Evolutionary conservation across 2,888 invertebrate genomes (phyloP).

Genomic region (Drosophila eohydei): DNA sequence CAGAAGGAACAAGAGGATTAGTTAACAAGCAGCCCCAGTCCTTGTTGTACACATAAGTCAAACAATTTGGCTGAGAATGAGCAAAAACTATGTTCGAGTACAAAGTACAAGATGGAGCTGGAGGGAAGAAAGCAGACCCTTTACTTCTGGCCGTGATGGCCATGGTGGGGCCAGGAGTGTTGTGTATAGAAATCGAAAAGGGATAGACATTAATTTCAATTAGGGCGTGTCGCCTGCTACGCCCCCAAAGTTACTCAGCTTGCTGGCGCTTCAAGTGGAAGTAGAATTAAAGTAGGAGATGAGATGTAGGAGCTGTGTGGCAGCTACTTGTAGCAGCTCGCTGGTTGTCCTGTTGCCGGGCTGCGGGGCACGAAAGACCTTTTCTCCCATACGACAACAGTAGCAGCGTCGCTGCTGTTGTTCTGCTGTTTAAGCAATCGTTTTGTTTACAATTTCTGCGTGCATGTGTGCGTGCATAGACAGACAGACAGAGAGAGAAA

Average conservation of each 20-base stretch:
- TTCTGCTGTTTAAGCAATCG: slow-evolving; percentile 51
- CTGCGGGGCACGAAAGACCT: slow-evolving; percentile 27
- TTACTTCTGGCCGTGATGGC: slow-evolving; percentile 5
- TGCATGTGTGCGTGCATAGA: slow-evolving; percentile 29
- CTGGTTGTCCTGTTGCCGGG: slow-evolving; percentile 34
- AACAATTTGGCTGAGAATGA: slow-evolving; percentile 47
- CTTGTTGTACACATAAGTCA: slow-evolving; percentile 49
- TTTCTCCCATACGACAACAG: background rate
- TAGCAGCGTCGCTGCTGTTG: slow-evolving; percentile 36
- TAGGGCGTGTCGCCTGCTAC: slow-evolving; percentile 60
- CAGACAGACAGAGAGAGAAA: background rate
- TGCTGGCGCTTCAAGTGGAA: slow-evolving; percentile 19
- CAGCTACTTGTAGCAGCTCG: slow-evolving; percentile 31
- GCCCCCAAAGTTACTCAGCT: slow-evolving; percentile 54
- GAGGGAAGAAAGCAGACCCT: slow-evolving; percentile 1
- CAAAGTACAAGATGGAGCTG: slow-evolving; percentile 32
- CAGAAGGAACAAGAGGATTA: slow-evolving; percentile 26
- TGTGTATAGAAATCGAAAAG: slow-evolving; percentile 66
- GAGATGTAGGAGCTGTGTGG: slow-evolving; percentile 8
- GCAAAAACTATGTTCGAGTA: slow-evolving; percentile 52
- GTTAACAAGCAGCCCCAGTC: slow-evolving; percentile 54
- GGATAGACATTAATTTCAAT: slow-evolving; percentile 81
- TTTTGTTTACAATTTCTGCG: slow-evolving; percentile 65
- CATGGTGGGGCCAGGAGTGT: slow-evolving; percentile 5
- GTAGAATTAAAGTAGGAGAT: background rate